Conservation (phyloP, 92 coral and sea anemone species). For the Palythoa grandis region DNA sequence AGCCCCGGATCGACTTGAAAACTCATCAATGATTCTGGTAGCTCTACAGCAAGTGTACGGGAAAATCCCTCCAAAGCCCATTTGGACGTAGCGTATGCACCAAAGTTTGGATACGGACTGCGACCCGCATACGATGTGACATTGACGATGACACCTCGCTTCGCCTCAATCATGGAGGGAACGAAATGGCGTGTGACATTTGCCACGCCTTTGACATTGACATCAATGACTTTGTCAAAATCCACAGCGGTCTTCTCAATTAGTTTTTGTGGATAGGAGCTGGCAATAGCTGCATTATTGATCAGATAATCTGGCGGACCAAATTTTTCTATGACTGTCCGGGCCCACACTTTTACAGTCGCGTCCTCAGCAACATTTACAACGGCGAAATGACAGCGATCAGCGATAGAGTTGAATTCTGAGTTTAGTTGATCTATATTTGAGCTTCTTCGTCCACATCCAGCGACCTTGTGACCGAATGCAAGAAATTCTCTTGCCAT, state of each 20-base stretch:
- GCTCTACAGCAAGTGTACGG: constrained; percentile 21
- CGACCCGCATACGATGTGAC: constrained; percentile 39
- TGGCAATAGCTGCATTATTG: constrained; percentile 37
- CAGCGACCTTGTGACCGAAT: constrained; percentile 36
- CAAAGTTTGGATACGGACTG: neutral
- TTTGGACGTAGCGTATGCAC: constrained; percentile 8
- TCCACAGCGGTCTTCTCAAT: constrained; percentile 26
- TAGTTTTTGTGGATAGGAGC: neutral
- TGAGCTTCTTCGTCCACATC: constrained; percentile 33
- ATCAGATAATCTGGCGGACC: constrained; percentile 40
- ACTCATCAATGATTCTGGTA: constrained; percentile 31
- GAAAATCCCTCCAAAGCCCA: constrained; percentile 51
- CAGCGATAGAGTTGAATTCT: neutral
- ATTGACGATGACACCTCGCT: constrained; percentile 31
- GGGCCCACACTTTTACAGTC: constrained; percentile 25
- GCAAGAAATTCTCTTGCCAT: constrained; percentile 34
- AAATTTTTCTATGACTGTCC: neutral
- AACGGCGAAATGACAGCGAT: constrained; percentile 10
- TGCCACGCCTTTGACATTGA: constrained; percentile 32
- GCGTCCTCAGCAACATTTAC: constrained; percentile 18
- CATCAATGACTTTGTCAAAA: constrained; percentile 37
- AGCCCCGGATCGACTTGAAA: constrained; percentile 43
- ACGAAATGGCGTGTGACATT: constrained; percentile 42
- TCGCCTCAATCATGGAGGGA: constrained; percentile 12
- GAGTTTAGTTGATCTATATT: constrained; percentile 11